Evolutionary conservation across 2,888 invertebrate species (phyloP).

Genomic region (Melanophora roralis): DNA sequence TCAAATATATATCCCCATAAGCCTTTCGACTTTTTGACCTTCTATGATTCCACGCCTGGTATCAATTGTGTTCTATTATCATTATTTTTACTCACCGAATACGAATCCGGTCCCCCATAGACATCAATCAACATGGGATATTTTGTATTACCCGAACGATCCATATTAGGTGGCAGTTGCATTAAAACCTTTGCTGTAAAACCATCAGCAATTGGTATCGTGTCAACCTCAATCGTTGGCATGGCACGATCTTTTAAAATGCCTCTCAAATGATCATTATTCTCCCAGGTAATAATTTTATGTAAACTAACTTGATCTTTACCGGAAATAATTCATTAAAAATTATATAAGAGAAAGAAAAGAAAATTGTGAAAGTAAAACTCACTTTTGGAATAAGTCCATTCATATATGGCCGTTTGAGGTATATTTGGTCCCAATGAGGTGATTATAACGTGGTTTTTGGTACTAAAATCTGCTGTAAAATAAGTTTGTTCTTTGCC

Average conservation of each 20-base stretch:
- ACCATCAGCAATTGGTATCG: conserved; percentile 82
- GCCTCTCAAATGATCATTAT: conserved; percentile 80
- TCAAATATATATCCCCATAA: too few relatives aligned
- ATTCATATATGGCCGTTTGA: conserved; percentile 81
- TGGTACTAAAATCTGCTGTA: conserved; percentile 83
- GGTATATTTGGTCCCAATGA: conserved; percentile 93
- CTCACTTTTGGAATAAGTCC: conserved; percentile 70
- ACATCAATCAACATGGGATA: conserved; percentile 91
- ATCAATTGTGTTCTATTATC: too few relatives aligned
- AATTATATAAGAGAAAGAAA: neutral
- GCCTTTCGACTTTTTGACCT: too few relatives aligned
- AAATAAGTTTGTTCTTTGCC: conserved; percentile 73
- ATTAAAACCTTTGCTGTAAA: conserved; percentile 85
- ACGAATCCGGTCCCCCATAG: conserved; percentile 95
- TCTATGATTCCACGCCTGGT: too few relatives aligned
- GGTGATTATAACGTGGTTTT: conserved; percentile 83
- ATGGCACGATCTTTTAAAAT: conserved; percentile 78
- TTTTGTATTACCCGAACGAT: conserved; percentile 81
- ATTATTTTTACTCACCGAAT: conserved; percentile 81
- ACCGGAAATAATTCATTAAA: neutral
- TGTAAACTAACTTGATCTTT: conserved; percentile 70
- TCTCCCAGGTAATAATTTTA: conserved; percentile 81
- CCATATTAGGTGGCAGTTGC: conserved; percentile 85
- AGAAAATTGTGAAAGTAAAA: neutral
- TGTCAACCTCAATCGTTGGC: conserved; percentile 81